Evolutionary conservation across 1,140 invertebrate genomes (phyloP).

Genomic region (Macrosteles quadrilineatus): DNA sequence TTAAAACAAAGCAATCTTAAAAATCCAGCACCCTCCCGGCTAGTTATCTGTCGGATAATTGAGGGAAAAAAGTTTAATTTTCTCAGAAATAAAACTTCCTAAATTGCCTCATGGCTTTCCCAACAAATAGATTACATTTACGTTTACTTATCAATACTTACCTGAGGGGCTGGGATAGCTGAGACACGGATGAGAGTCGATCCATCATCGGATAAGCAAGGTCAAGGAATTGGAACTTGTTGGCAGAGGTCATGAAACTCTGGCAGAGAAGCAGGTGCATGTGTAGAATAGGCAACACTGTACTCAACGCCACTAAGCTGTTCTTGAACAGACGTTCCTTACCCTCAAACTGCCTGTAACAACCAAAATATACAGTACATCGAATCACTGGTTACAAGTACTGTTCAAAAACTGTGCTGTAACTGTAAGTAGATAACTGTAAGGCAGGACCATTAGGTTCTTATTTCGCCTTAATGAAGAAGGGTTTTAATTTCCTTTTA

Average conservation of each 20-base stretch:
- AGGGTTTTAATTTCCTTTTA: too few species aligned
- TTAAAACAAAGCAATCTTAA: too few species aligned
- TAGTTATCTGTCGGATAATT: too few species aligned
- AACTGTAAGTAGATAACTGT: too few species aligned
- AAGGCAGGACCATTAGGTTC: too few species aligned
- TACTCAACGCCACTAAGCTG: constrained; percentile 60
- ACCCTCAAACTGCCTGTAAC: constrained; percentile 61
- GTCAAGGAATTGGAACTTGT: constrained; percentile 72
- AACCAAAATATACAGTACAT: background rate
- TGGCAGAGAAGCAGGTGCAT: constrained; percentile 67
- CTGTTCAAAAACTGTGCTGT: background rate
- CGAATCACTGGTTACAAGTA: constrained; percentile 15
- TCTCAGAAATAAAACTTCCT: too few species aligned
- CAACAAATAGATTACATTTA: too few species aligned
- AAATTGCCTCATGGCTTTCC: too few species aligned
- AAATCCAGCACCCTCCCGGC: too few species aligned
- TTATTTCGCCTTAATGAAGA: too few species aligned
- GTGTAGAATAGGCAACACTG: constrained; percentile 65
- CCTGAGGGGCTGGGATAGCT: constrained; percentile 65
- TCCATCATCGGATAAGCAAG: constrained; percentile 67
- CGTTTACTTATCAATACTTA: constrained; percentile 46
- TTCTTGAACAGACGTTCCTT: constrained; percentile 65
- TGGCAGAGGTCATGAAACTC: constrained; percentile 65
- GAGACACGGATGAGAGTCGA: constrained; percentile 61
- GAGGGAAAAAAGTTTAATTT: too few species aligned